Evolutionary conservation across 2,888 invertebrate species (phyloP), one percentile per base, ranked within the genome.

Genomic region (Entomobrya multifasciata): DNA sequence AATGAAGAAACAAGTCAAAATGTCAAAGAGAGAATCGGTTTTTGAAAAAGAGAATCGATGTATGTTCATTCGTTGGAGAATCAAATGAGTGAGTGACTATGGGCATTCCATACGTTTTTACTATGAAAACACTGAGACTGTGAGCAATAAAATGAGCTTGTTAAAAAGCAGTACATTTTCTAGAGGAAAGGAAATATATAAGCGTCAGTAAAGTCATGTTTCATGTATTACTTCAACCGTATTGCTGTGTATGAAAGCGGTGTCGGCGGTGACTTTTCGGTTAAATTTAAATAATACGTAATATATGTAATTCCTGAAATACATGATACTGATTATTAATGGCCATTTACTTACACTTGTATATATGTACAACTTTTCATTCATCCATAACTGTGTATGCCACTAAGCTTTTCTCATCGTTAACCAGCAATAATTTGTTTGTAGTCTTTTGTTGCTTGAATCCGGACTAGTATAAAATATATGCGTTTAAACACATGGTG

Each of bases 1-100:
- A 79, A 30, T 44, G 44, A 60, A 41, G 36, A 27, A 77, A 76
- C 52, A 77, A 36, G 77, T 47, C 52, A 70, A 36, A 41, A 55
- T 80, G 80, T 67, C 57, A 70, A 55, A 62, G n/a, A 77, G 3
- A 55, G 55, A 62, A 27, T 60, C 60, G 27, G 60, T 60, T 60
- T 47, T 47, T 65, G 8, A 65, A 65, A 41, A 62, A 10, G 27
- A 62, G n/a, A n/a, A n/a, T n/a, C n/a, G n/a, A n/a, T n/a, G n/a
- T n/a, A n/a, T n/a, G n/a, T n/a, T n/a, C n/a, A n/a, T n/a, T n/a
- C n/a, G n/a, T n/a, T n/a, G n/a, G n/a, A n/a, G n/a, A n/a, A n/a
- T n/a, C n/a, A n/a, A 60, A 60, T 4, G 25, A 8, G 55, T 22
- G n/a, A 27, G 4, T 60, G 30, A 27, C 8, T 60, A 27, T 27